A percentile compares a stretch with the other conserved stretches of the same genome.
Conservation (phyloP, 2,797 vertebrate species). For the Enoplosus armatus region DNA sequence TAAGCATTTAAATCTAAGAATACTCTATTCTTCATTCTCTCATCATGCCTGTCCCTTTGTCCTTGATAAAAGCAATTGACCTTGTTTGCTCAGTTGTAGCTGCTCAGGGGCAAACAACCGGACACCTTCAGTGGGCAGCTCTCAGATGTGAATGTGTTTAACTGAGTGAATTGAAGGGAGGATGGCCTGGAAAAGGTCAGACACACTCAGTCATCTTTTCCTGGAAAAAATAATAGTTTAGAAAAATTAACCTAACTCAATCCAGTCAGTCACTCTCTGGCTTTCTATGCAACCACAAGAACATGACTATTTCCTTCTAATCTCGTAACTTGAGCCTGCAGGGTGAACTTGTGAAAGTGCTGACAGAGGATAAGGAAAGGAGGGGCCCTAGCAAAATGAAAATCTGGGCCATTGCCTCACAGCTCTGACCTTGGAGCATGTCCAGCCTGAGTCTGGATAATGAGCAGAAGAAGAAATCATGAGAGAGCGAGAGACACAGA, state of each 20-base stretch:
- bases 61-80: conserved; percentile 12
- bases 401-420: conserved; percentile 73
- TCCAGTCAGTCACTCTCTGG: neutral
- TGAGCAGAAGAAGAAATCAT: conserved; percentile 52
- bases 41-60: neutral
- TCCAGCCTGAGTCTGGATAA: conserved; percentile 70
- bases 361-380: conserved; percentile 71
- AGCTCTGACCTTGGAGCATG: conserved; percentile 73
- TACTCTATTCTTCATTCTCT: neutral
- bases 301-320: conserved; percentile 41
- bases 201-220: neutral
- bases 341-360: conserved; percentile 73
- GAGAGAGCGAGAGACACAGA: conserved; percentile 24
- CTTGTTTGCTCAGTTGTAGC: neutral
- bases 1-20: neutral
- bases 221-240: conserved; percentile 4
- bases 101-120: neutral
- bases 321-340: conserved; percentile 49
- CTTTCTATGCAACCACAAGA: conserved; percentile 37
- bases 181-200: neutral
- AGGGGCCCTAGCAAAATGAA: conserved; percentile 54
- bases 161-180: neutral
- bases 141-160: neutral
- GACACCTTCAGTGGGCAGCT: neutral
- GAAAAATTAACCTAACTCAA: neutral